phyloP scores from a whole-genome alignment of 2,113 vertebrate genomes.

The Clupea harengus region DNA sequence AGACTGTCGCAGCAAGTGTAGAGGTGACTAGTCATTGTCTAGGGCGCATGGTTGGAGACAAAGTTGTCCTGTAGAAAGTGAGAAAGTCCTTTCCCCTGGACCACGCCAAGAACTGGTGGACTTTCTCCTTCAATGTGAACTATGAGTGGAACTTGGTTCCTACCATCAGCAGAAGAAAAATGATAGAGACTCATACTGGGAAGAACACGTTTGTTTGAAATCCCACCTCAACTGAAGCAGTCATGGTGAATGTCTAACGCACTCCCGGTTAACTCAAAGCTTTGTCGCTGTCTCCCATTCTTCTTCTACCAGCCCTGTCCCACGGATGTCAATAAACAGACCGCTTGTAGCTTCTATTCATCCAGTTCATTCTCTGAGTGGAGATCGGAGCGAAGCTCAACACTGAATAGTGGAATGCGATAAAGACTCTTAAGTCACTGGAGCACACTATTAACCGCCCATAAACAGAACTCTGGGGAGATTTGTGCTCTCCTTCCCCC shows the following conservation, averaged over 20 bases:
- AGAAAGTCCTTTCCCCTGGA: not conserved
- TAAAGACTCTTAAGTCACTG: conserved; percentile 10
- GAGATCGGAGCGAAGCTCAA: conserved; percentile 35
- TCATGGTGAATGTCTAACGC: not conserved
- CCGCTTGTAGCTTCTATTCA: not conserved
- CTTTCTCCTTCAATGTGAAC: not conserved
- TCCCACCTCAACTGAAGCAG: not conserved
- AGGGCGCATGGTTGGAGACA: too few relatives aligned
- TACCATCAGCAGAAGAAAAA: not conserved
- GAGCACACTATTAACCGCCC: not conserved
- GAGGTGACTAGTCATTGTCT: too few relatives aligned
- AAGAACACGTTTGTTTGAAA: not conserved
- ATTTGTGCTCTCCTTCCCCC: not conserved
- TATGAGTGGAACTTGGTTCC: not conserved
- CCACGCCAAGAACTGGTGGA: not conserved
- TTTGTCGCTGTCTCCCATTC: not conserved
- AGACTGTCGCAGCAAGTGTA: not conserved
- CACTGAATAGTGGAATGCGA: not conserved
- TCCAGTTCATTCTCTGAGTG: not conserved
- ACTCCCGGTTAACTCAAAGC: not conserved
- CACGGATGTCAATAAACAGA: not conserved
- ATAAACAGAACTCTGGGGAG: not conserved
- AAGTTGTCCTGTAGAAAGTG: not conserved
- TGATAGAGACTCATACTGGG: not conserved
- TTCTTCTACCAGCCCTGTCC: not conserved